phyloP scores from a whole-genome alignment of 2,797 vertebrate genomes.

The Novumbra hubbsi region DNA sequence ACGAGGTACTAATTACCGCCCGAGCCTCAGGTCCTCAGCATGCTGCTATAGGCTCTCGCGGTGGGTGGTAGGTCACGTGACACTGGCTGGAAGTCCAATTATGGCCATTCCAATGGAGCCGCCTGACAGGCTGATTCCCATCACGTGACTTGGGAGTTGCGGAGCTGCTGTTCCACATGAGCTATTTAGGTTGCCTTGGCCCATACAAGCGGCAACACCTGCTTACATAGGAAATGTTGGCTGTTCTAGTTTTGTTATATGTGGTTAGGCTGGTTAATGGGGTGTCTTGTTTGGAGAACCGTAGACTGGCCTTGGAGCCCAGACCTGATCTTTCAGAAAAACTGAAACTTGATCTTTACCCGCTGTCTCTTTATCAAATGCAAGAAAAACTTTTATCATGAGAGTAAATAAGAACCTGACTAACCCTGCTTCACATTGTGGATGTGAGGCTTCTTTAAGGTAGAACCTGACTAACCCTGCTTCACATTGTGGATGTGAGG shows the following conservation, averaged over 20 bases:
- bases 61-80: constrained; percentile 17
- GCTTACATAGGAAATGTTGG: not conserved
- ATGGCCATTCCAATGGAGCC: constrained; percentile 16
- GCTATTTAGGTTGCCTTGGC: not conserved
- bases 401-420: no score
- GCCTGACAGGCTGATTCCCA: constrained; percentile 22
- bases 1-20: constrained; percentile 41
- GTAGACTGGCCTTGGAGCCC: not conserved
- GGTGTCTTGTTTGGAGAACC: not conserved
- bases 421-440: no score
- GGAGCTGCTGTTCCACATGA: constrained; percentile 14
- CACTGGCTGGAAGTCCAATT: constrained; percentile 9
- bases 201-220: not conserved
- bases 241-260: not conserved
- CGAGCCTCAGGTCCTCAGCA: constrained; percentile 15
- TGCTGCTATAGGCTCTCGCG: constrained; percentile 9
- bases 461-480: no score
- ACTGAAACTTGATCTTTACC: no score
- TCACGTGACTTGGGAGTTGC: constrained; percentile 37
- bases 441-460: no score
- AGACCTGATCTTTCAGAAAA: not conserved
- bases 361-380: no score
- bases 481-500: no score
- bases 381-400: no score
- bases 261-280: not conserved